phyloP scores from a whole-genome alignment of 2,888 invertebrate species.

The Drosophila prolongata region DNA sequence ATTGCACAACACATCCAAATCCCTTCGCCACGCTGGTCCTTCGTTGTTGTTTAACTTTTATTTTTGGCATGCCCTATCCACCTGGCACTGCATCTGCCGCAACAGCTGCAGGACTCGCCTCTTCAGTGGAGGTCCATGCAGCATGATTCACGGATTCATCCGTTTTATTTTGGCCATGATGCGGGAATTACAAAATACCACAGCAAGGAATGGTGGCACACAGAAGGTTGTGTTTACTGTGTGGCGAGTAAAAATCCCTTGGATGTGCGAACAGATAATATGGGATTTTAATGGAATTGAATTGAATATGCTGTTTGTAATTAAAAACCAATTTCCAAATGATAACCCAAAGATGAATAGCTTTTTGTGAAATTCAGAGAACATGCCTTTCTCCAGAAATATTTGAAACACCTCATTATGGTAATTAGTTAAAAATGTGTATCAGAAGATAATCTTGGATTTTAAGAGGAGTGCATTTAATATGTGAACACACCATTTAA shows the following conservation, averaged over 20 bases:
- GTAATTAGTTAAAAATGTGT: no score
- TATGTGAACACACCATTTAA: not conserved
- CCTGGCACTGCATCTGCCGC: slow-evolving; percentile 31
- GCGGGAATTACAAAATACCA: slow-evolving; percentile 28
- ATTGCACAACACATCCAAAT: slow-evolving; percentile 40
- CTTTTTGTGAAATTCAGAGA: not conserved
- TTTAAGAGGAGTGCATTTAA: not conserved
- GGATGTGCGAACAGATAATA: slow-evolving; percentile 6
- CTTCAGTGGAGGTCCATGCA: slow-evolving; percentile 1
- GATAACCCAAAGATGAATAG: no score
- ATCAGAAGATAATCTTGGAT: not conserved
- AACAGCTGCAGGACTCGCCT: slow-evolving; percentile 14
- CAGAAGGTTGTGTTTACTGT: not conserved
- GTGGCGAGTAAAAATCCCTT: slow-evolving; percentile 1
- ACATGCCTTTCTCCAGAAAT: not conserved
- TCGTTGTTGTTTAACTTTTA: slow-evolving; percentile 26
- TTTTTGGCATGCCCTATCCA: slow-evolving; percentile 26
- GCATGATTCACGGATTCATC: slow-evolving; percentile 16
- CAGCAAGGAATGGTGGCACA: slow-evolving; percentile 1
- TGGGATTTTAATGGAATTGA: slow-evolving; percentile 30
- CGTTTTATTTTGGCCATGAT: slow-evolving; percentile 32
- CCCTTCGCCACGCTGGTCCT: slow-evolving; percentile 27
- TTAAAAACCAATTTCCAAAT: not conserved
- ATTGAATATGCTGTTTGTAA: slow-evolving; percentile 6
- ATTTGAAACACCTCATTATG: no score